phyloP scores from a whole-genome alignment of 2,797 vertebrate genomes.

The Perodicticus potto region DNA sequence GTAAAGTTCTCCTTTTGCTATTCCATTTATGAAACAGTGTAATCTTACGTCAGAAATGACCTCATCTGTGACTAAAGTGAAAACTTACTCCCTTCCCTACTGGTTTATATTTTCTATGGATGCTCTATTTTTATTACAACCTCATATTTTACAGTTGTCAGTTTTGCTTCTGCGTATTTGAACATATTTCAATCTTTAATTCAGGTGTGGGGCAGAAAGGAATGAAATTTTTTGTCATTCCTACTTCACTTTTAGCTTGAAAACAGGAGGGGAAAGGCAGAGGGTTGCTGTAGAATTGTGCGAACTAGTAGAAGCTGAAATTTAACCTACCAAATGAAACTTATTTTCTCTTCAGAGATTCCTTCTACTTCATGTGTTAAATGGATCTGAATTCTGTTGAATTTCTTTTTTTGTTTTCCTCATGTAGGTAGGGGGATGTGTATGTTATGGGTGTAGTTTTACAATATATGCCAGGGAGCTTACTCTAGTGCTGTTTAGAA shows the following conservation, averaged over 20 bases:
- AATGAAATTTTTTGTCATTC: not conserved
- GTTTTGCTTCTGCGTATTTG: constrained; percentile 59
- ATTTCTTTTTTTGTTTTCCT: constrained; percentile 52
- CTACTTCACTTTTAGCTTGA: constrained; percentile 61
- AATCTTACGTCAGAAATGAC: constrained; percentile 55
- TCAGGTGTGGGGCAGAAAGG: not conserved
- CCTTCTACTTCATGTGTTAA: constrained; percentile 5
- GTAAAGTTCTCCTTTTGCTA: constrained; percentile 12
- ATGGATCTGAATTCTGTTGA: constrained; percentile 12
- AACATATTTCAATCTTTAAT: constrained; percentile 51
- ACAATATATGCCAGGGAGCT: constrained; percentile 59
- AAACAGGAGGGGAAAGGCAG: constrained; percentile 27
- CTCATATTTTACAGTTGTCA: constrained; percentile 35
- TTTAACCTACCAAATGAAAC: constrained; percentile 53
- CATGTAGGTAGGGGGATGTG: not conserved
- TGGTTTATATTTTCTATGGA: constrained; percentile 41
- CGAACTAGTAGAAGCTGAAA: constrained; percentile 24
- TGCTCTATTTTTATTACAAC: constrained; percentile 58
- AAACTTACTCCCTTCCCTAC: constrained; percentile 19
- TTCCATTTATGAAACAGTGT: constrained; percentile 29
- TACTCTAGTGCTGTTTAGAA: constrained; percentile 58
- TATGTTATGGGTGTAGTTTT: not conserved
- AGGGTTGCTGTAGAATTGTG: not conserved
- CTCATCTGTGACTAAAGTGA: constrained; percentile 41
- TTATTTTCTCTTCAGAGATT: not conserved